Base-by-base conservation (phyloP, 1,140 invertebrate species). In the Drosophila nikananu region DNA sequence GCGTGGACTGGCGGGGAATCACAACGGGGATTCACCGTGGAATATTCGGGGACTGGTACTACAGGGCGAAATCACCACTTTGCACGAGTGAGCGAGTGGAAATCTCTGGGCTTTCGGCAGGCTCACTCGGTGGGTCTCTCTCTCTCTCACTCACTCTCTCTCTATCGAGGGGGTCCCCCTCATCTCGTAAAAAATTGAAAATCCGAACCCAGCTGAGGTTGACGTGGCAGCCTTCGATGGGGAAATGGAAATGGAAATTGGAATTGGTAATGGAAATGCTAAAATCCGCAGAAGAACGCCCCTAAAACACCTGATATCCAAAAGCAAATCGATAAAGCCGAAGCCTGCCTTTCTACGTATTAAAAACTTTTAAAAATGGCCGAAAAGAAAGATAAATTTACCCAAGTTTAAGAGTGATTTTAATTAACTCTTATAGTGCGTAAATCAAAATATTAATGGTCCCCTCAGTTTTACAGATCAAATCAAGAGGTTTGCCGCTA, bases 51-150 rank as follows among this genome's bases (percentile, higher is more conserved):
- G n/a, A n/a, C n/a, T n/a, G n/a, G n/a, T n/a, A n/a, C n/a, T n/a
- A n/a, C n/a, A n/a, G n/a, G n/a, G n/a, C 78, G 63, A 89, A 89
- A 89, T 89, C 84, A 89, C 84, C 84, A 89, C 84, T 89, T 89
- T 81, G 84, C 77, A 41, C 52, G 62, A 64, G 61, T 77, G 57
- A 51, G 52, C 81, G 81, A 79, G 81, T 81, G 77, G 67, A 81
- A 89, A 89, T 87, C 84, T 87, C 84, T 83, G 75, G 67, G 68
- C 65, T 83, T 80, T 87, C 68, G 65, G 66, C 72, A 64, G 70
- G 51, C 81, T 71, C 61, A 59, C 81, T 84, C 42, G 35, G 35
- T 37, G 1, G 12, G 35, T 37, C 80, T 75, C 75, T 42, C 64
- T 35, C 32, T 65, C 32, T 37, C 52, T 37, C n/a, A n/a, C n/a